Conservation (phyloP, 2,797 vertebrate species). For the Hypotaenidia philippensis region DNA sequence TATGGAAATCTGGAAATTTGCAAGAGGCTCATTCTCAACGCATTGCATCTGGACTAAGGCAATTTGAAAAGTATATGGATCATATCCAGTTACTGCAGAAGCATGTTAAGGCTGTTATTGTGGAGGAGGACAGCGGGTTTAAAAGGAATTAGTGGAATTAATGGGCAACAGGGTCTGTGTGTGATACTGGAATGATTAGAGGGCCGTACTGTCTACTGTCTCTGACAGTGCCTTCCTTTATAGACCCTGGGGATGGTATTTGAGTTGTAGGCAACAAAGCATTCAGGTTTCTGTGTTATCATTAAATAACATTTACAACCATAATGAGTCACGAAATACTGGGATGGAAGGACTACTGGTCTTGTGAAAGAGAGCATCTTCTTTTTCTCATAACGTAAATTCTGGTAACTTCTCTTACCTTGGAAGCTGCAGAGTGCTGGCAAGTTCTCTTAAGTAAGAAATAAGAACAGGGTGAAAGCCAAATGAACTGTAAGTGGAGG, state of each 20-base stretch:
- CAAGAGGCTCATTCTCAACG: not conserved
- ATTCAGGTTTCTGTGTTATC: not conserved
- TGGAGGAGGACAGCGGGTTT: not conserved
- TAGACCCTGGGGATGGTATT: not conserved
- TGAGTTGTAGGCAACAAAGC: not conserved
- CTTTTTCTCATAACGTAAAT: not conserved
- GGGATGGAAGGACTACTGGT: not conserved
- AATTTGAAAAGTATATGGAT: not conserved
- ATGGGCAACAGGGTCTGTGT: not conserved
- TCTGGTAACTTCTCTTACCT: not conserved
- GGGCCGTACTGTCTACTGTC: not conserved
- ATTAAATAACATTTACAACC: not conserved
- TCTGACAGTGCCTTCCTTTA: not conserved
- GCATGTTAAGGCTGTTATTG: not conserved
- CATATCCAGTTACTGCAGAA: not conserved
- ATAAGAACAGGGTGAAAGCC: not conserved
- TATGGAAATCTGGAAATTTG: not conserved
- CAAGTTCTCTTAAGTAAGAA: not conserved
- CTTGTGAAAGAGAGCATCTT: not conserved
- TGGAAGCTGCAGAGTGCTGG: not conserved
- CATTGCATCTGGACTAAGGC: not conserved
- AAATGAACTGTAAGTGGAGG: not conserved
- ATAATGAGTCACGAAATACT: not conserved
- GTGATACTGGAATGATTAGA: not conserved
- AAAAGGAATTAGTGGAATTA: not conserved